These are phyloP conservation scores for Anguilla megastoma DNA, from an alignment of 2,797 vertebrate species.

Conservation along the genomic window DNA sequence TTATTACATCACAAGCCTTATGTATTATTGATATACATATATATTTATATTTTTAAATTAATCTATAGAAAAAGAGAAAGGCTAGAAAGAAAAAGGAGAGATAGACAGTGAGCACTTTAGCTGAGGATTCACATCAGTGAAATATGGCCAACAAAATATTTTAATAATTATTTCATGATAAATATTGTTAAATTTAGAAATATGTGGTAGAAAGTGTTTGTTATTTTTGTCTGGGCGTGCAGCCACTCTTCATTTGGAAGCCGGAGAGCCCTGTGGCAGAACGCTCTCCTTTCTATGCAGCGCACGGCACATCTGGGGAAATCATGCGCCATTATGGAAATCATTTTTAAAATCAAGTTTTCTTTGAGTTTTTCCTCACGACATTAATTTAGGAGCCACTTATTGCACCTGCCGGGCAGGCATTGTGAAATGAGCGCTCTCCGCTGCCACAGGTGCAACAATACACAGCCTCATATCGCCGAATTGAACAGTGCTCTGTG, in stretches of 20 bases:
- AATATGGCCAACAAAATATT: neutral
- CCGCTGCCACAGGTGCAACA: conserved; percentile 3
- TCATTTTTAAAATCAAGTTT: conserved; percentile 27
- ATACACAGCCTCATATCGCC: conserved; percentile 16
- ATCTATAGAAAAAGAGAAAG: neutral
- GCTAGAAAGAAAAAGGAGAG: neutral
- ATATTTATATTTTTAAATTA: neutral
- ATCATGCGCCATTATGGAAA: conserved; percentile 18
- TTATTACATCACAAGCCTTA: neutral
- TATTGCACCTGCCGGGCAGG: conserved; percentile 19
- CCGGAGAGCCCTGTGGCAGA: conserved; percentile 5
- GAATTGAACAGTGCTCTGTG: neutral
- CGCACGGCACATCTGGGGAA: conserved; percentile 1
- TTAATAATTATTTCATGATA: neutral
- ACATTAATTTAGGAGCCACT: conserved; percentile 16
- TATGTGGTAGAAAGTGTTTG: neutral
- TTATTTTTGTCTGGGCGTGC: neutral
- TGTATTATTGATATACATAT: neutral
- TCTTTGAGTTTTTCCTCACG: conserved; percentile 8
- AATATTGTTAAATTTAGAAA: neutral
- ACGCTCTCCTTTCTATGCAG: neutral
- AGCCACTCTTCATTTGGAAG: neutral
- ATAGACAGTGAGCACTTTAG: neutral
- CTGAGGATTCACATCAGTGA: neutral
- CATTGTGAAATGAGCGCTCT: neutral